phyloP scores from a whole-genome alignment of 2,113 vertebrate genomes.

The Prolemur simus region DNA sequence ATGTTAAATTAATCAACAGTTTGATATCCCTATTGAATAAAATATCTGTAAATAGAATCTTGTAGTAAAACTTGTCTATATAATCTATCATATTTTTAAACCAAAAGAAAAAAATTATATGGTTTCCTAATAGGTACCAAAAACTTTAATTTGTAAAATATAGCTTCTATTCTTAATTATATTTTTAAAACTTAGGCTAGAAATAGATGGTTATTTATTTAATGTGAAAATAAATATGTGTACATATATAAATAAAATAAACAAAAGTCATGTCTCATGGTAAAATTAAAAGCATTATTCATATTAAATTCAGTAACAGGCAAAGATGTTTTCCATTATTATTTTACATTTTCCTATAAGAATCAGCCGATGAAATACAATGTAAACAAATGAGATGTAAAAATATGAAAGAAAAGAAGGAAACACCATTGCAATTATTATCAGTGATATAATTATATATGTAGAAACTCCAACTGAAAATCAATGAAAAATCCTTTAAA shows the following conservation, averaged over 20 bases:
- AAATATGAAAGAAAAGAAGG: background rate
- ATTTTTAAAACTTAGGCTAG: background rate
- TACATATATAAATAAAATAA: background rate
- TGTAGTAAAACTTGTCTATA: background rate
- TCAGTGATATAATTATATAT: background rate
- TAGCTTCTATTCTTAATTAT: background rate
- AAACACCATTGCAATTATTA: background rate
- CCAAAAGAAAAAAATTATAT: background rate
- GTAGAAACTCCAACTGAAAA: background rate
- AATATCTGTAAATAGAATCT: background rate
- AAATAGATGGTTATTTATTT: background rate
- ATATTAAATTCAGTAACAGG: background rate
- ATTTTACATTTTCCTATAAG: background rate
- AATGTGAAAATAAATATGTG: background rate
- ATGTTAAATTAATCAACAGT: background rate
- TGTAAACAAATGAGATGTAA: background rate
- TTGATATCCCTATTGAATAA: background rate
- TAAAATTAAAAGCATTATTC: slow-evolving; percentile 26
- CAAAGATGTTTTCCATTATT: background rate
- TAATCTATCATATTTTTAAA: background rate
- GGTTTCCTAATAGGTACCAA: background rate
- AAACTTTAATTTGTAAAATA: background rate
- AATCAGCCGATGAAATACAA: background rate
- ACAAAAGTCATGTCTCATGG: background rate
- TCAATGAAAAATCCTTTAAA: background rate